These are phyloP conservation scores for Rynchops niger DNA, from an alignment of 2,113 vertebrate species.

Conservation along the genomic window DNA sequence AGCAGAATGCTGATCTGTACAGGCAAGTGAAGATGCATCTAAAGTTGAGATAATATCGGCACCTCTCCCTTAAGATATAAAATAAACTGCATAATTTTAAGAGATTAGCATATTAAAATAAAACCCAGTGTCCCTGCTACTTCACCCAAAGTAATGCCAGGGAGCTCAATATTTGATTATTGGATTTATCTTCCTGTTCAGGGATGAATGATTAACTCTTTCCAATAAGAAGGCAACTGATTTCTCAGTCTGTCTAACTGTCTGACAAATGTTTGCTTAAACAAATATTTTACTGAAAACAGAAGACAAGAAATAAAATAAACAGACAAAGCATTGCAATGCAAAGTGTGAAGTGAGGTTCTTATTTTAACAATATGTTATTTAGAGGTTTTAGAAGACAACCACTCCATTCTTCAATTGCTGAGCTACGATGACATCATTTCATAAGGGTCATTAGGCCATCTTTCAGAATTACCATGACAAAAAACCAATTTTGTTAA, in stretches of 20 bases:
- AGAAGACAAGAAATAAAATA: neutral
- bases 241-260: neutral
- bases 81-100: slow-evolving; percentile 8
- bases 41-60: slow-evolving; percentile 33
- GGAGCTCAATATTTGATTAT: neutral
- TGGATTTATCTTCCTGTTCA: neutral
- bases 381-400: neutral
- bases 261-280: neutral
- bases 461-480: neutral
- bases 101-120: slow-evolving; percentile 30
- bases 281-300: neutral
- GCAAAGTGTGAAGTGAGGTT: neutral
- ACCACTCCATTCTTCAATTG: neutral
- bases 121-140: neutral
- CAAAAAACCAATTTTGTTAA: neutral
- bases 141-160: neutral
- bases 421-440: neutral
- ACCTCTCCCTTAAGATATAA: slow-evolving; percentile 31
- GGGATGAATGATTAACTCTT: neutral
- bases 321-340: neutral
- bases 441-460: neutral
- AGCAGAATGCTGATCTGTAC: neutral
- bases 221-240: neutral
- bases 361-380: neutral
- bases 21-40: slow-evolving; percentile 21